These are phyloP conservation scores for Tamandua tetradactyla DNA, from an alignment of 2,797 vertebrate species.

Conservation along the genomic window DNA sequence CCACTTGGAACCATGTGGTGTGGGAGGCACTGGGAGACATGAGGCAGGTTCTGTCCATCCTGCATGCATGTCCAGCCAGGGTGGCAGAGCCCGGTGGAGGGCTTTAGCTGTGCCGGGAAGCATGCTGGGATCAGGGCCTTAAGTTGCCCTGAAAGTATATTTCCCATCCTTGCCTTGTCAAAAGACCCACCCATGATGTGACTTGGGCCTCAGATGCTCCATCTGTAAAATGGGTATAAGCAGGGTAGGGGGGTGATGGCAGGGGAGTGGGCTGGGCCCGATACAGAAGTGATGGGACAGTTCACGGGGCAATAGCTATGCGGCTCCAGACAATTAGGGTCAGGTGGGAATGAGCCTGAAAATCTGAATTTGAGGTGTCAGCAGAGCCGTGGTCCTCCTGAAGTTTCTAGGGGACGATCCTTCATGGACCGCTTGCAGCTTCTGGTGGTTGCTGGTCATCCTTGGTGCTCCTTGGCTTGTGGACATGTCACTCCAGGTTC, in stretches of 20 bases:
- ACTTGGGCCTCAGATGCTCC: no score
- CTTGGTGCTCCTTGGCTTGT: no score
- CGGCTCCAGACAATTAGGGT: not conserved
- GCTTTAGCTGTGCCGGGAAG: not conserved
- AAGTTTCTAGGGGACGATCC: no score
- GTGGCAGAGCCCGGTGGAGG: not conserved
- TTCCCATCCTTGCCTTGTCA: not conserved
- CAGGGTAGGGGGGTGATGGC: not conserved
- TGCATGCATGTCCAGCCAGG: not conserved
- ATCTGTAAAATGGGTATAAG: conserved; percentile 15
- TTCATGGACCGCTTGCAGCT: no score
- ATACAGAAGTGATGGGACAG: not conserved
- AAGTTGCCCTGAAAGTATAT: not conserved
- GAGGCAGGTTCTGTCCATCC: not conserved
- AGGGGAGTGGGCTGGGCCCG: not conserved
- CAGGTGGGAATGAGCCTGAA: no score
- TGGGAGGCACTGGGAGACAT: not conserved
- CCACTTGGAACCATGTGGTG: not conserved
- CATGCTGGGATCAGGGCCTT: not conserved
- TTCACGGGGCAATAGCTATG: not conserved
- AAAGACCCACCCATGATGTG: not conserved
- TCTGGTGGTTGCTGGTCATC: no score
- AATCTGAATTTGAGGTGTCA: no score
- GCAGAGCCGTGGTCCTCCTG: no score
- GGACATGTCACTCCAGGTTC: no score